Percentiles rank a stretch among this genome's conserved stretches.
phyloP scores from a whole-genome alignment of 2,113 vertebrate genomes.

The Mesocricetus auratus region DNA sequence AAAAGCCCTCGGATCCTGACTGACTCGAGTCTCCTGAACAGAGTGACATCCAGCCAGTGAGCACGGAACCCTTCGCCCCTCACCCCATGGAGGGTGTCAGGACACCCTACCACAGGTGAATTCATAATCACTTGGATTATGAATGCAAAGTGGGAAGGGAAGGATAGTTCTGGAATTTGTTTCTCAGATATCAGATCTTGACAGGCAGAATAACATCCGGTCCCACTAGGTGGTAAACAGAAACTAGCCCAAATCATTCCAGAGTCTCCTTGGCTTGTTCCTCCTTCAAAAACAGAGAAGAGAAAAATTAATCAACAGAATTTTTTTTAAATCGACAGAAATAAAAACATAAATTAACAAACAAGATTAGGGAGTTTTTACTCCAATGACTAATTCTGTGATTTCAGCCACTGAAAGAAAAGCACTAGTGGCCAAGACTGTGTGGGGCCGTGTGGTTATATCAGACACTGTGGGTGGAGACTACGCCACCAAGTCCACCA shows the following conservation, averaged over 20 bases:
- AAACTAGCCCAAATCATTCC: slow-evolving; percentile 9
- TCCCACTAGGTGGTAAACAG: slow-evolving; percentile 49
- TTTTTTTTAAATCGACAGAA: slow-evolving; percentile 38
- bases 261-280: background rate
- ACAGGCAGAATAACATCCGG: slow-evolving; percentile 28
- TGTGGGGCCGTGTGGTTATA: background rate
- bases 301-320: background rate
- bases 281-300: background rate
- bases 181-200: slow-evolving; percentile 42
- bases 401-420: background rate
- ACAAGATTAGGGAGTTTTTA: background rate
- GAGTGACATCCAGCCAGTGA: background rate
- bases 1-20: slow-evolving; percentile 24
- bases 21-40: background rate
- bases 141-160: background rate
- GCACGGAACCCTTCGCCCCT: background rate
- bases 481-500: background rate
- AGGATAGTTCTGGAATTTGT: background rate
- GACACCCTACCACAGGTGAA: background rate
- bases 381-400: background rate
- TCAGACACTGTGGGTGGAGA: slow-evolving; percentile 5
- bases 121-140: background rate
- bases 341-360: background rate
- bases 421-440: background rate
- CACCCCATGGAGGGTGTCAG: background rate